Conservation (phyloP, 1,140 invertebrate genomes). For the Penaeus indicus region DNA sequence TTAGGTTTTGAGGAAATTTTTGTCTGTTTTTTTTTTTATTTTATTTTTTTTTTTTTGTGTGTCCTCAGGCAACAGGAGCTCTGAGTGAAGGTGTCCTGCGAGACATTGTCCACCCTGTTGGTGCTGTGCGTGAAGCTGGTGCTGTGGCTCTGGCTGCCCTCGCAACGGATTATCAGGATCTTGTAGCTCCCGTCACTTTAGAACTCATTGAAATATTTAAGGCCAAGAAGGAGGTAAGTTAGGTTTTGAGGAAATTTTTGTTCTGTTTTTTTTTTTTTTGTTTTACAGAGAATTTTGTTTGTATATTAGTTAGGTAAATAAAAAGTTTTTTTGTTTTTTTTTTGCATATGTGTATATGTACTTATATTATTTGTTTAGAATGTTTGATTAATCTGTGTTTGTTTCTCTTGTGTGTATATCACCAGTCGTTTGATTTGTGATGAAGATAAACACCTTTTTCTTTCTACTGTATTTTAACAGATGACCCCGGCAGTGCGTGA, state of each 20-base stretch:
- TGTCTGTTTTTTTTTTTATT: too few relatives aligned
- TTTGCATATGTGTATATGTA: background rate
- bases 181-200: conserved; percentile 53
- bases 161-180: conserved; percentile 48
- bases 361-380: background rate
- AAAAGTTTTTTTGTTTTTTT: too few relatives aligned
- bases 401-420: too few relatives aligned
- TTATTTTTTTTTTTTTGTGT: background rate
- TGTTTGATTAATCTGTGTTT: background rate
- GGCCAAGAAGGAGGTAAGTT: conserved; percentile 58
- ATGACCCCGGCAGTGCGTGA: conserved; percentile 90
- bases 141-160: conserved; percentile 61
- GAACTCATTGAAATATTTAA: conserved; percentile 64
- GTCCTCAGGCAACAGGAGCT: conserved; percentile 50
- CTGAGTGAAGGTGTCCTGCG: conserved; percentile 54
- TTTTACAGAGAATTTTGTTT: background rate
- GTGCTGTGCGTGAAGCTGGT: conserved; percentile 56
- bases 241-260: background rate
- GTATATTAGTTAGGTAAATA: background rate
- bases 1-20: background rate
- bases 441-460: background rate
- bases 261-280: background rate
- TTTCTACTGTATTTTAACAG: conserved; percentile 69
- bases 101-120: conserved; percentile 55
- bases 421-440: too few relatives aligned